Percentiles rank a stretch among this genome's conserved stretches.
Conservation (phyloP, 2,113 vertebrate species). For the Sinocyclocheilus grahami region DNA sequence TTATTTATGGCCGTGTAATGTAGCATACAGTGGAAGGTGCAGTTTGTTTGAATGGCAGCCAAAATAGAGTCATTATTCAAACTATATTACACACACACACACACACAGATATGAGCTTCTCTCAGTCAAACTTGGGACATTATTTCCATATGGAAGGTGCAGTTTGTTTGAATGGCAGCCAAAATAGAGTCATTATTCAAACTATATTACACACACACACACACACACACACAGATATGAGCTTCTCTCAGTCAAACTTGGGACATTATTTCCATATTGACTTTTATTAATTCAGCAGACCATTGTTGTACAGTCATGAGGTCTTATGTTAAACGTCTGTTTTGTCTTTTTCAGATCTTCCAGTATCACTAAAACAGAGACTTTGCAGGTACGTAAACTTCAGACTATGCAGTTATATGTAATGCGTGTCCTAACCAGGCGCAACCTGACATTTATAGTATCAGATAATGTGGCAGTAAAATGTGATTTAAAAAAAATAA, state of each 20-base stretch:
- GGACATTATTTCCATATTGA: neutral
- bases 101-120: neutral
- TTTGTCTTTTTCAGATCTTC: slow-evolving; percentile 76
- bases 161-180: neutral
- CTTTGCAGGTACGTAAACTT: slow-evolving; percentile 78
- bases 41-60: neutral
- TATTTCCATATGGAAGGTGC: neutral
- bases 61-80: slow-evolving; percentile 24
- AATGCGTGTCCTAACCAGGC: neutral
- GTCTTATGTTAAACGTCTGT: neutral
- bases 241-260: neutral
- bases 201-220: neutral
- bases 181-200: slow-evolving; percentile 24
- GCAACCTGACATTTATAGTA: neutral
- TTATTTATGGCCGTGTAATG: slow-evolving; percentile 45
- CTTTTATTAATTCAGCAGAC: neutral
- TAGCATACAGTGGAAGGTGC: too few species aligned
- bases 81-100: neutral
- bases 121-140: neutral
- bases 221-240: neutral
- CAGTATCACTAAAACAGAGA: slow-evolving; percentile 71
- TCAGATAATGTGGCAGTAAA: neutral
- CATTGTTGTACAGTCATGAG: neutral
- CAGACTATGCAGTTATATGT: neutral
- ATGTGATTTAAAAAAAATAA: too few species aligned